A percentile compares a stretch with the other conserved stretches of the same genome.
These are phyloP conservation scores for Sebastes taczanowskii DNA, from an alignment of 2,797 vertebrate species.

Conservation along the genomic window DNA sequence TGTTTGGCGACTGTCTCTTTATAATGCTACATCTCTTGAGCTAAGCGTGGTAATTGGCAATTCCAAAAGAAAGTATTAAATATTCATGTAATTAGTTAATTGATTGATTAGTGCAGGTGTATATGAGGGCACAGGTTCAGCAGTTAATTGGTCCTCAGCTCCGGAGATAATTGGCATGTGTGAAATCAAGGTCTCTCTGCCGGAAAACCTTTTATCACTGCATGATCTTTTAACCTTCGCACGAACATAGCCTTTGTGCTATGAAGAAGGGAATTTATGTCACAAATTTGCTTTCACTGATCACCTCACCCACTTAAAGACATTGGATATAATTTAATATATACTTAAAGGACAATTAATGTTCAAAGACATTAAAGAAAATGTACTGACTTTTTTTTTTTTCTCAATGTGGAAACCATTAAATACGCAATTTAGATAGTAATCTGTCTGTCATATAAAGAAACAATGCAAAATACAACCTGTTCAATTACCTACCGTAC, in stretches of 20 bases:
- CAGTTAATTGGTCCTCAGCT: slow-evolving; percentile 78
- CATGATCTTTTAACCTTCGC: slow-evolving; percentile 57
- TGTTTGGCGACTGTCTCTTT: slow-evolving; percentile 42
- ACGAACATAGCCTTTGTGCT: slow-evolving; percentile 28
- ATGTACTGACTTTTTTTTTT: neutral
- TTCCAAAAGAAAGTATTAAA: slow-evolving; percentile 72
- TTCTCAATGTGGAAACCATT: neutral
- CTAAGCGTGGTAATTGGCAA: slow-evolving; percentile 71
- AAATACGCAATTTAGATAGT: neutral
- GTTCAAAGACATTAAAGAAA: slow-evolving; percentile 3
- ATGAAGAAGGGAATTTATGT: slow-evolving; percentile 22
- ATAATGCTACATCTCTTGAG: slow-evolving; percentile 28
- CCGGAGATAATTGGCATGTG: slow-evolving; percentile 74
- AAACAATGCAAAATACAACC: neutral
- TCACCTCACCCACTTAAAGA: slow-evolving; percentile 19
- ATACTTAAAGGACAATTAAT: slow-evolving; percentile 35
- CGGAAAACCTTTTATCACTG: slow-evolving; percentile 63
- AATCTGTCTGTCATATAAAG: neutral
- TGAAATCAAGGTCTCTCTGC: slow-evolving; percentile 63
- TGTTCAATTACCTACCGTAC: neutral
- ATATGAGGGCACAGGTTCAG: slow-evolving; percentile 64
- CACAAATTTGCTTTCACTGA: slow-evolving; percentile 40
- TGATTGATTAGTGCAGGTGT: slow-evolving; percentile 80
- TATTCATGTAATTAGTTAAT: slow-evolving; percentile 80
- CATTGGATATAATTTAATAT: slow-evolving; percentile 12